A percentile compares a stretch with the other conserved stretches of the same genome.
Conservation (phyloP, 2,797 vertebrate species). For the Melanotaenia pygmaea region DNA sequence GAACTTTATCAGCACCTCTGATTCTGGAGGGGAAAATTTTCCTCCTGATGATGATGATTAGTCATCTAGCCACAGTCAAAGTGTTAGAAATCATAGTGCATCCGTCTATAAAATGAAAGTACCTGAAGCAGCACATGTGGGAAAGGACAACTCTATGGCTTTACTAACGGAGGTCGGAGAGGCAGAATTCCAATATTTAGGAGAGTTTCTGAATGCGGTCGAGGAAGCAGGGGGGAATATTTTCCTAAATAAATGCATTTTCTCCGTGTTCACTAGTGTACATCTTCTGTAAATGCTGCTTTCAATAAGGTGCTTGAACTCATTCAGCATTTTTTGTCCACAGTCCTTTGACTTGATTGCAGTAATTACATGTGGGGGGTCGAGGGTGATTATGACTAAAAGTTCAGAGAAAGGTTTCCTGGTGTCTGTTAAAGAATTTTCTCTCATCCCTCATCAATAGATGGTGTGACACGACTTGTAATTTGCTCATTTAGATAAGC, state of each 20-base stretch:
- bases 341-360: background rate
- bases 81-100: too few relatives aligned
- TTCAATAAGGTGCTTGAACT: background rate
- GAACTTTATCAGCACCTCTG: too few relatives aligned
- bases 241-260: background rate
- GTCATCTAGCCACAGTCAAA: too few relatives aligned
- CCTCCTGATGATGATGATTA: too few relatives aligned
- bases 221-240: too few relatives aligned
- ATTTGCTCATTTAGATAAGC: background rate
- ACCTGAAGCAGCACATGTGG: too few relatives aligned
- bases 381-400: background rate
- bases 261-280: background rate
- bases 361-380: background rate
- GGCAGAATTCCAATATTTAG: too few relatives aligned
- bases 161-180: too few relatives aligned
- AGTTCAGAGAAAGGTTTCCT: background rate
- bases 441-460: background rate
- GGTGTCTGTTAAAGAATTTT: background rate
- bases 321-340: background rate
- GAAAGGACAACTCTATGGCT: too few relatives aligned
- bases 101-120: too few relatives aligned
- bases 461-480: background rate
- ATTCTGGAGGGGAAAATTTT: too few relatives aligned
- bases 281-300: background rate
- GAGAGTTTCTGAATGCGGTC: too few relatives aligned